Evolutionary conservation across 2,113 vertebrate genomes (phyloP).

Genomic region (Junco hyemalis): DNA sequence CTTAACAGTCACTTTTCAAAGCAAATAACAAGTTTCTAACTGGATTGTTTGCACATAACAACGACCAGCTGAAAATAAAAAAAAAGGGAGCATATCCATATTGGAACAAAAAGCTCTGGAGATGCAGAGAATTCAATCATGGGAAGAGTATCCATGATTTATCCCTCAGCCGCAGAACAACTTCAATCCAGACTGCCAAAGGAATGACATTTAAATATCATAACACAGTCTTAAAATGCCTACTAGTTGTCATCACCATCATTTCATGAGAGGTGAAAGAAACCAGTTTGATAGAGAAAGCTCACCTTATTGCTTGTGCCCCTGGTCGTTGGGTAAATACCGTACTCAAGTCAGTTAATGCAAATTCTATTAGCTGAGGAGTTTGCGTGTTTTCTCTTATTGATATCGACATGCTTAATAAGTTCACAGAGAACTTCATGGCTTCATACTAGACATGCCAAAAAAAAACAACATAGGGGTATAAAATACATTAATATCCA

Average conservation of each 20-base stretch:
- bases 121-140: not conserved
- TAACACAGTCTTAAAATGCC: not conserved
- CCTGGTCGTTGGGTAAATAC: conserved; percentile 88
- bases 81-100: not conserved
- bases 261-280: not conserved
- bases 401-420: conserved; percentile 84
- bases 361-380: conserved; percentile 84
- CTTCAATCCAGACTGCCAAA: not conserved
- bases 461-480: not conserved
- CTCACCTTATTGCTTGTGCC: conserved; percentile 92
- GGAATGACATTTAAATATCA: not conserved
- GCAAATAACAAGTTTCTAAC: not conserved
- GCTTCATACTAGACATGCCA: conserved; percentile 87
- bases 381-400: conserved; percentile 84
- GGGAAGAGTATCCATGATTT: not conserved
- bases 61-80: not conserved
- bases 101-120: not conserved
- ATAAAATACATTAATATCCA: not conserved
- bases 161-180: not conserved
- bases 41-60: not conserved
- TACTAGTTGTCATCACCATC: not conserved
- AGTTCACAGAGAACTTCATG: conserved; percentile 87
- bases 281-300: not conserved
- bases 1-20: not conserved
- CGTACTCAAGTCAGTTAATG: conserved; percentile 85